A percentile compares a stretch with the other conserved stretches of the same genome.
These are phyloP conservation scores for Hafferia zeledoni DNA, from an alignment of 2,797 vertebrate species.

Conservation along the genomic window DNA sequence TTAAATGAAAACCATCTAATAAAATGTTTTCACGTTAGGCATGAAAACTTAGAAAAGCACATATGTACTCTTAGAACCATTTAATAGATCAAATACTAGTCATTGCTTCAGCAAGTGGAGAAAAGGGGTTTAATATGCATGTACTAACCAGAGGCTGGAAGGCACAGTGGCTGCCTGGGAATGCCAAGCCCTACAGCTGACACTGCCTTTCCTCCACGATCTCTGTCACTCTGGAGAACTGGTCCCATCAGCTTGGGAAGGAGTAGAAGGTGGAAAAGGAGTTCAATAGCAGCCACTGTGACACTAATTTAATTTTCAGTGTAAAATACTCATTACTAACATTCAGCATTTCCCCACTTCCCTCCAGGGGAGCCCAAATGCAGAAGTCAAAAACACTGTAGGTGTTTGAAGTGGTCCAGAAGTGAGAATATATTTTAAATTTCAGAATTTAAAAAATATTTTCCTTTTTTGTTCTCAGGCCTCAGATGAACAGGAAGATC, in stretches of 20 bases:
- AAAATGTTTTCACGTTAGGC: not conserved
- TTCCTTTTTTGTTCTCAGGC: not conserved
- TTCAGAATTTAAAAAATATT: not conserved
- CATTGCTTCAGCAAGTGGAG: not conserved
- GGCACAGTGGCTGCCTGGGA: not conserved
- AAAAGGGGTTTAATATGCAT: rapidly evolving
- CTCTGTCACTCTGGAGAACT: not conserved
- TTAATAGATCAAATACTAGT: not conserved
- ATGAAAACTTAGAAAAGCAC: not conserved
- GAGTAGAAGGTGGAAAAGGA: not conserved
- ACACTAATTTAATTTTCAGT: not conserved
- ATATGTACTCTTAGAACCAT: not conserved
- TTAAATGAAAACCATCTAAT: not conserved
- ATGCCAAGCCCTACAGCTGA: not conserved
- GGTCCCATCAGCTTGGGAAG: not conserved
- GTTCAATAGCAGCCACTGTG: not conserved
- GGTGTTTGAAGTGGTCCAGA: not conserved
- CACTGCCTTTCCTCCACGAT: not conserved
- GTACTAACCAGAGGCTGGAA: not conserved
- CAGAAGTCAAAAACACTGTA: not conserved
- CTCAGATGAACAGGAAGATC: not conserved
- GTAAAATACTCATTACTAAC: not conserved
- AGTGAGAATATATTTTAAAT: not conserved
- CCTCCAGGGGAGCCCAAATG: not conserved
- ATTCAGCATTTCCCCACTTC: not conserved